Conservation (phyloP, 2,113 vertebrate genomes). For the Pontoporia blainvillei region DNA sequence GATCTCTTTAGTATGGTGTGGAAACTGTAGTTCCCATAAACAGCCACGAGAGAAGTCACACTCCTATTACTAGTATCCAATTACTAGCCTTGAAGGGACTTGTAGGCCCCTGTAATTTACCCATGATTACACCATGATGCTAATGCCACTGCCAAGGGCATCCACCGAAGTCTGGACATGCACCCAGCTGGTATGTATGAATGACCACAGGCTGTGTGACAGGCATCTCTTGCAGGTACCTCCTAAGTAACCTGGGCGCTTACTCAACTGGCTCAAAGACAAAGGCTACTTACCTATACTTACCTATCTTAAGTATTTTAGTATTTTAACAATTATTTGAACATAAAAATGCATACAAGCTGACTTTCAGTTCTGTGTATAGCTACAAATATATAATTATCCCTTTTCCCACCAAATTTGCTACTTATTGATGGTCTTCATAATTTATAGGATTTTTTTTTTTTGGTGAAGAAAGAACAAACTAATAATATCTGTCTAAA, state of each 20-base stretch:
- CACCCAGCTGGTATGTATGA: not conserved
- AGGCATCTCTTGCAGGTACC: not conserved
- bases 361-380: not conserved
- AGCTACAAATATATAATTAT: not conserved
- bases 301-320: not conserved
- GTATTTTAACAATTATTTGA: not conserved
- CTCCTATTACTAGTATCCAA: not conserved
- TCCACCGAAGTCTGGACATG: not conserved
- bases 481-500: not conserved
- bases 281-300: not conserved
- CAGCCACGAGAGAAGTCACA: not conserved
- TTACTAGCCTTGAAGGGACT: not conserved
- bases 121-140: not conserved
- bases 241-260: not conserved
- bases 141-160: not conserved
- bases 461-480: not conserved
- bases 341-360: not conserved
- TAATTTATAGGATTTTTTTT: not conserved
- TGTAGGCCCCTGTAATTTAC: not conserved
- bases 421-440: not conserved
- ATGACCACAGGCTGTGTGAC: not conserved
- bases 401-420: not conserved
- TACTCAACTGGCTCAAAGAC: not conserved
- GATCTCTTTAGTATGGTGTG: not conserved
- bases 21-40: not conserved